phyloP scores from a whole-genome alignment of 2,797 vertebrate species.

The Macropodus opercularis region DNA sequence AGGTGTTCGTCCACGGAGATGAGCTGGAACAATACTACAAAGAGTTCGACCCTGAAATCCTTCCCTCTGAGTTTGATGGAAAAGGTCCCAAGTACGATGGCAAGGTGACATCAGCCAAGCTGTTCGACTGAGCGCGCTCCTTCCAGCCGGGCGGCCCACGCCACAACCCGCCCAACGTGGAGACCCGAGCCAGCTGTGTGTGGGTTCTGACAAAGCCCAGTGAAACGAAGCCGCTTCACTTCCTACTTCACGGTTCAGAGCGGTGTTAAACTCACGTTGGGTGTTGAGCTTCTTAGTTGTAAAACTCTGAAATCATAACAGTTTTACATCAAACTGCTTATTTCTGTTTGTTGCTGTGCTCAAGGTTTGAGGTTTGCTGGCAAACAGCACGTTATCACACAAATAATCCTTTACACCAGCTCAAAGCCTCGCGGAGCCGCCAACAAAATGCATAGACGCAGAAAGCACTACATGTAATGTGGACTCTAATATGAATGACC shows the following conservation, averaged over 20 bases:
- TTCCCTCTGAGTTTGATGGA: slow-evolving; percentile 93
- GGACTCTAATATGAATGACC: too few relatives aligned
- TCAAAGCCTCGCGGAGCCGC: background rate
- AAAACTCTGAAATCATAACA: background rate
- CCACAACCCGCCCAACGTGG: slow-evolving; percentile 31
- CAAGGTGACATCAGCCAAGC: slow-evolving; percentile 85
- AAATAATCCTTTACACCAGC: background rate
- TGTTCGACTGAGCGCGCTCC: slow-evolving; percentile 86
- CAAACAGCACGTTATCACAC: background rate
- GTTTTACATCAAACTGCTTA: background rate
- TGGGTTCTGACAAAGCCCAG: slow-evolving; percentile 39
- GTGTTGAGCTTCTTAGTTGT: slow-evolving; percentile 3
- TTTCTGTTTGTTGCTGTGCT: background rate
- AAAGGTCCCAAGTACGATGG: slow-evolving; percentile 91
- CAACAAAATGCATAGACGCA: background rate
- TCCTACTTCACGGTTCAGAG: background rate
- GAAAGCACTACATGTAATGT: too few relatives aligned
- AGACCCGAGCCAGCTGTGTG: slow-evolving; percentile 47
- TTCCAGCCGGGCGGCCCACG: slow-evolving; percentile 1
- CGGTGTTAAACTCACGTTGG: background rate
- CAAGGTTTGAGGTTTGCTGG: background rate
- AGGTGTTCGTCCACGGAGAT: slow-evolving; percentile 97
- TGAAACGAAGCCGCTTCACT: background rate
- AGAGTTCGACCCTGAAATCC: slow-evolving; percentile 92
- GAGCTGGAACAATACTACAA: slow-evolving; percentile 93